Evolutionary conservation across 2,888 invertebrate species (phyloP), one percentile per base, ranked within the genome.

Genomic region (Iphiclides podalirius): DNA sequence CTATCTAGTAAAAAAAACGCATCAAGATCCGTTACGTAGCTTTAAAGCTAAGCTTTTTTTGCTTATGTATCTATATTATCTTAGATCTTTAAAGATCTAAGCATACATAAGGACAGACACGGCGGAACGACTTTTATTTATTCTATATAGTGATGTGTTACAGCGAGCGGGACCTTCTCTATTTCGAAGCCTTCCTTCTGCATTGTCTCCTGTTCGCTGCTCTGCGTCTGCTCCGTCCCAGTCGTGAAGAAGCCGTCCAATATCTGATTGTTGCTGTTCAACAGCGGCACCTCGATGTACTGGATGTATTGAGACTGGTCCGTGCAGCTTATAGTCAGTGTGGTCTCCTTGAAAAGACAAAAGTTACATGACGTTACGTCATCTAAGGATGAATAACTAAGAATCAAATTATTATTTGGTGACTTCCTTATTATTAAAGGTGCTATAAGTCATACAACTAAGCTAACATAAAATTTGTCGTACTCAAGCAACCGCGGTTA

Each of bases 221-320:
- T 16, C 2, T 62, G 66, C 1, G 55, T 41, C 4, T 64, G 62
- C 1, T 66, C 65, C 0, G 67, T 42, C 8, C 57, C 45, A 4
- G 62, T 62, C 0, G 66, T 60, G 47, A 86, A 86, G 69, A 86
- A 83, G 4, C 79, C 82, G 1, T 86, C 84, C 2, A 86, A 61
- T 28, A 84, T 67, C 58, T 79, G 80, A 44, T 47, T 67, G 47
- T 60, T 72, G 28, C 55, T 57, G 14, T 65, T 60, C 2, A 71
- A 44, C 1, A 57, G 48, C 0, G 83, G 79, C 17, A 78, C 74
- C 54, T 83, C 81, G 58, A 85, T 77, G 58, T 78, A 86, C 52
- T 81, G 74, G 52, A 67, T 79, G 58, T 66, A 80, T 1, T 59
- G 54, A 3, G 58, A 43, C 1, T 67, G 63, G 40, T 81, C 80